Conservation (phyloP, 2,888 invertebrate genomes). For the Drosophila multiciliata region DNA sequence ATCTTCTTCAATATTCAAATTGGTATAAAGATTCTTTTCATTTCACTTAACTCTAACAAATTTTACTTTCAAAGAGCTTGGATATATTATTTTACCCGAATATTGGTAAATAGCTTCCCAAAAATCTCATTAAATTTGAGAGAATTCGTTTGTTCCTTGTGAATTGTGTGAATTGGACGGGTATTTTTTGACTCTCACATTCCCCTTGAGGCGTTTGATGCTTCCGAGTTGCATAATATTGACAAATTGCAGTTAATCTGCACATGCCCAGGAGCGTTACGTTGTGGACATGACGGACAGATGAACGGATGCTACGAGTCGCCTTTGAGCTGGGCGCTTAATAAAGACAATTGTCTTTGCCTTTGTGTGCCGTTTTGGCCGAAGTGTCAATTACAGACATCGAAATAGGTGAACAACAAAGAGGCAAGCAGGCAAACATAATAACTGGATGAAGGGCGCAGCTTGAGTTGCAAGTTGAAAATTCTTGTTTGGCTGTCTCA, state of each 20-base stretch:
- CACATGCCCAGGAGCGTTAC: constrained; percentile 43
- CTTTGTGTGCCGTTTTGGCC: constrained; percentile 41
- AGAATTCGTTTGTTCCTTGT: constrained; percentile 46
- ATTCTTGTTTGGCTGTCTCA: constrained; percentile 23
- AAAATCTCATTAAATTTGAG: constrained; percentile 69
- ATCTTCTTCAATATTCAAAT: not conserved
- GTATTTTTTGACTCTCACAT: constrained; percentile 20
- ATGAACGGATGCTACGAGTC: constrained; percentile 1
- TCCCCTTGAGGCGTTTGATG: constrained; percentile 29
- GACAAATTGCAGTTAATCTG: constrained; percentile 42
- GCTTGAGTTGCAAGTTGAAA: constrained; percentile 13
- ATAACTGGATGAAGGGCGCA: not conserved
- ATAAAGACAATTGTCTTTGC: constrained; percentile 71
- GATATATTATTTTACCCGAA: constrained; percentile 8
- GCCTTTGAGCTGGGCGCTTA: constrained; percentile 43
- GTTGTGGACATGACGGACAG: constrained; percentile 6
- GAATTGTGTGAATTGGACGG: constrained; percentile 13
- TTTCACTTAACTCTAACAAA: not conserved
- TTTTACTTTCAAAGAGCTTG: constrained; percentile 25
- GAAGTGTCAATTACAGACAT: constrained; percentile 72
- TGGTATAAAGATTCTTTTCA: not conserved
- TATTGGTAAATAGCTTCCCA: constrained; percentile 55
- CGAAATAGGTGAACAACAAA: constrained; percentile 29
- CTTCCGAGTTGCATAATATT: constrained; percentile 58
- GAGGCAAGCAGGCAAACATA: constrained; percentile 9